phyloP scores from a whole-genome alignment of 2,113 vertebrate genomes.

The Canis aureus region DNA sequence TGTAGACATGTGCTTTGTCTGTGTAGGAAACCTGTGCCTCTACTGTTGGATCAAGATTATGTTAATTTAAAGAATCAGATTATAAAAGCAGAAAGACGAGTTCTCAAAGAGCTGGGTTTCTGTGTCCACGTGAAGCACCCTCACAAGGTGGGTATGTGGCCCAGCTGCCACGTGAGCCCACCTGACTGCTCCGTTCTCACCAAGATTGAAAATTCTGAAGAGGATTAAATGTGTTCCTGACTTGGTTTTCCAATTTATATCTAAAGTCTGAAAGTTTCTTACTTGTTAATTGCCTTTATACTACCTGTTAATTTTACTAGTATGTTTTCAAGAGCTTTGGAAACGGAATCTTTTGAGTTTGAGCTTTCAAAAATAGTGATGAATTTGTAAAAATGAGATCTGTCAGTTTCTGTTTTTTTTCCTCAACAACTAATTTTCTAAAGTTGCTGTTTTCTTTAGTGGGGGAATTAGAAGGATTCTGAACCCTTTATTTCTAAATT shows the following conservation, averaged over 20 bases:
- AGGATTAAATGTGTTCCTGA: no score
- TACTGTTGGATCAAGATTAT: slow-evolving; percentile 91
- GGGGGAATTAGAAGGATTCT: neutral
- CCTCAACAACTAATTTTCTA: neutral
- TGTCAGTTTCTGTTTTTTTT: neutral
- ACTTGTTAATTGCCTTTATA: accelerated
- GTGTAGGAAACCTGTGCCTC: slow-evolving; percentile 89
- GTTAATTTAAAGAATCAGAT: slow-evolving; percentile 93
- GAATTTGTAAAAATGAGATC: neutral
- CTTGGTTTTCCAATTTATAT: neutral
- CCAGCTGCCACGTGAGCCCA: accelerated
- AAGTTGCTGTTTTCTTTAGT: neutral
- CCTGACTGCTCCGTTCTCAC: neutral
- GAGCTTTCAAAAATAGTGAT: neutral
- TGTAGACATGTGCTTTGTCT: neutral
- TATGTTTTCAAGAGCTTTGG: neutral
- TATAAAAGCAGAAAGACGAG: slow-evolving; percentile 92
- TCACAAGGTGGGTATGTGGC: slow-evolving; percentile 91
- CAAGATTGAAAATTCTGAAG: neutral
- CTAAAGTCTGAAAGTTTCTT: neutral
- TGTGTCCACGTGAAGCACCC: slow-evolving; percentile 95
- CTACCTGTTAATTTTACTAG: neutral
- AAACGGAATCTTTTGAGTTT: neutral
- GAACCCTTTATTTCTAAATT: neutral
- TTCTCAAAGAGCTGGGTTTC: slow-evolving; percentile 94